Base-by-base conservation (phyloP, 1,140 invertebrate genomes). In the Drosophila tani region DNA sequence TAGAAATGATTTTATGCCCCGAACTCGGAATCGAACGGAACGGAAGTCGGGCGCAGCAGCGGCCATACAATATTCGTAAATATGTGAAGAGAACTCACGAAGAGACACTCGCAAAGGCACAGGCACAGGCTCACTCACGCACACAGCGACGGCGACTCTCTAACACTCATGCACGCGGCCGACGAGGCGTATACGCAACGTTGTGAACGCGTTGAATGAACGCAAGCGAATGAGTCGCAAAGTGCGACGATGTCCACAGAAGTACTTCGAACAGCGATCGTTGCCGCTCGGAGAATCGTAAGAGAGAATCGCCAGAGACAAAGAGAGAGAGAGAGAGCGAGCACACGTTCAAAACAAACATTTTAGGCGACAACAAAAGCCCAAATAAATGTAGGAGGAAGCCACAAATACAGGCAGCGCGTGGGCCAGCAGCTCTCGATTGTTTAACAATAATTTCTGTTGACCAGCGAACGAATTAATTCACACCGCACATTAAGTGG, bases 1-100 rank as follows among this genome's bases (percentile, higher is more conserved):
- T 88, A 88, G 78, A 85, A 88, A 90, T 90, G 85, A 88, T 76
- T 85, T 73, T 82, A 75, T 82, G 29, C 58, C 55, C 29, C 65
- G 40, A 41, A 66, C 58, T 41, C 27, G 63, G 63, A 12, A 38
- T 27, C 19, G 64, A 32, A 71, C 69, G 71, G 58, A 84, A 70
- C 82, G 82, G 82, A 84, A 84, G 64, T 81, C 67, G 45, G 55
- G 27, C 49, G 49, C 47, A 50, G 47, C 21, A 15, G 8, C 27
- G 6, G 27, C 40, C 38, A 38, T 47, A 60, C 32, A 60, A 65
- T 68, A 50, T 67, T 67, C 66, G 63, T 68, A n/a, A 46, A 69
- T 56, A 69, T 56, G 27, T 19, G 17, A 63, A 73, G 70, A 73
- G 70, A 73, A 60, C 68, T 60, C 70, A 38, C 41, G 12, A 51